These are phyloP conservation scores for Aegotheles bennettii DNA, from an alignment of 2,113 vertebrate genomes.

Conservation along the genomic window DNA sequence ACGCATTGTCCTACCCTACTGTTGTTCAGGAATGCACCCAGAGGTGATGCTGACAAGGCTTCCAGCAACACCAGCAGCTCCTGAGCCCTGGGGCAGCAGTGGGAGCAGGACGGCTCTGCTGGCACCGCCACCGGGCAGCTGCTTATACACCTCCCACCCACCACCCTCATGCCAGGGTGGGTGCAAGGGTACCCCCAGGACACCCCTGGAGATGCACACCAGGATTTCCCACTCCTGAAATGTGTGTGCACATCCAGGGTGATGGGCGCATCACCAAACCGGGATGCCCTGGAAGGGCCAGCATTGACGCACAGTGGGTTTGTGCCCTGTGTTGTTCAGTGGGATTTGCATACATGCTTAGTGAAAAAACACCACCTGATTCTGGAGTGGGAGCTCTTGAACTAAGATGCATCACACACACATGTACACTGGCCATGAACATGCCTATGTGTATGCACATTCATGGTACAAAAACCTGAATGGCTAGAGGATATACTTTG, in stretches of 20 bases:
- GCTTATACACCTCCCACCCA: background rate
- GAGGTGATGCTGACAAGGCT: background rate
- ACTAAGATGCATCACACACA: background rate
- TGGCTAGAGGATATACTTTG: background rate
- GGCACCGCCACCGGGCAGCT: accelerated
- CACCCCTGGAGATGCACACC: background rate
- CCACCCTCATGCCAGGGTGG: no score
- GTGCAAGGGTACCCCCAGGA: no score
- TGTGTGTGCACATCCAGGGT: accelerated
- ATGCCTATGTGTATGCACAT: background rate
- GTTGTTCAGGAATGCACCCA: background rate
- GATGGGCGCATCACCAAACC: background rate
- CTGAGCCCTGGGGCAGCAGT: background rate
- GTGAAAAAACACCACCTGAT: background rate
- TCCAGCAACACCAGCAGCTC: background rate
- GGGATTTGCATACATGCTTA: background rate
- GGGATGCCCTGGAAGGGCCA: accelerated
- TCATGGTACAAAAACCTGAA: background rate
- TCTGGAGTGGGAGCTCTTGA: background rate
- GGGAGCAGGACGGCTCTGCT: background rate
- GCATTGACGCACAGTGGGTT: accelerated
- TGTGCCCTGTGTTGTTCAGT: background rate
- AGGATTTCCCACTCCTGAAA: background rate
- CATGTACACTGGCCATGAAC: background rate
- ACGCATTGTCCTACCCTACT: background rate